Percentiles rank a stretch among this genome's conserved stretches.
Evolutionary conservation across 2,797 vertebrate species (phyloP).

Genomic region (Euthynnus affinis): DNA sequence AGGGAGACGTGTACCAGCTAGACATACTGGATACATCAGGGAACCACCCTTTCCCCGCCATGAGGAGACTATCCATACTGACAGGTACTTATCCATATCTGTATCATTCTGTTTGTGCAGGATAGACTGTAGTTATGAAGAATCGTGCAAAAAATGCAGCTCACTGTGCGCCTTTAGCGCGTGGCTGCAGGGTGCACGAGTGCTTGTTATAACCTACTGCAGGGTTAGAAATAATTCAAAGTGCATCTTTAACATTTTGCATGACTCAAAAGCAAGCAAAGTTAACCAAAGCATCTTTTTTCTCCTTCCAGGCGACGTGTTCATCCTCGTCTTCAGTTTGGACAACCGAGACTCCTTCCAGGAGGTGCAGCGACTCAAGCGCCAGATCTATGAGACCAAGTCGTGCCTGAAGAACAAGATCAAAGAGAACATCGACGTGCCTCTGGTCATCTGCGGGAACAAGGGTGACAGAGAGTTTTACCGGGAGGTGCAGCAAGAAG

Average conservation of each 20-base stretch:
- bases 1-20: conserved; percentile 95
- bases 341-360: conserved; percentile 97
- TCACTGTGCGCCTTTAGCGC: not conserved
- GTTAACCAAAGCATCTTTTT: not conserved
- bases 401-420: conserved; percentile 96
- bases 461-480: conserved; percentile 94
- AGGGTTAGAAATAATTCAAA: not conserved
- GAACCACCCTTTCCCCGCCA: conserved; percentile 97
- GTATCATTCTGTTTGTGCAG: not conserved
- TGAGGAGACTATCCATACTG: conserved; percentile 97
- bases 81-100: conserved; percentile 87
- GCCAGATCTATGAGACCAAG: conserved; percentile 97
- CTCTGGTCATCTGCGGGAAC: conserved; percentile 97
- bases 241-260: not conserved
- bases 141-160: not conserved
- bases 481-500: conserved; percentile 91
- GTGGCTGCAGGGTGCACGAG: not conserved
- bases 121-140: not conserved
- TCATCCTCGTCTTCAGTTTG: conserved; percentile 97
- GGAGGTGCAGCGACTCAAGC: conserved; percentile 95
- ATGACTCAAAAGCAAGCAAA: not conserved
- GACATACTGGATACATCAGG: conserved; percentile 98
- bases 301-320: conserved; percentile 90
- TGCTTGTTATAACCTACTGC: not conserved
- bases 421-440: conserved; percentile 94